A percentile compares a stretch with the other conserved stretches of the same genome.
Evolutionary conservation across 2,797 vertebrate genomes (phyloP).

Genomic region (Balearica regulorum): DNA sequence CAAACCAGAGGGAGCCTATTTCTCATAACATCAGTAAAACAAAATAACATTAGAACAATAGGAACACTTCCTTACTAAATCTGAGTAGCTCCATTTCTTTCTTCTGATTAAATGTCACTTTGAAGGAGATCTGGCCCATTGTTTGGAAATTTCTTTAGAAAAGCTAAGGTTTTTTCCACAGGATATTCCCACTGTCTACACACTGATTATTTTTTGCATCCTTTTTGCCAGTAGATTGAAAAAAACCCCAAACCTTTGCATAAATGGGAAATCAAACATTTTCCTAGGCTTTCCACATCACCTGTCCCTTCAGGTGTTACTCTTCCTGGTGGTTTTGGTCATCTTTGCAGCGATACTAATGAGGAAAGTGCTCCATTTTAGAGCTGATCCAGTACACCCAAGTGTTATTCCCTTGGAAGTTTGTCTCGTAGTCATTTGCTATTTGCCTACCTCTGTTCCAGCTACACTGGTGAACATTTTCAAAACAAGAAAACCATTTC

Average conservation of each 20-base stretch:
- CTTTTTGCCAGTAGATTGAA: background rate
- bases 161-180: background rate
- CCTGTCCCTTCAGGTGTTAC: background rate
- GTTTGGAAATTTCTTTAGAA: slow-evolving; percentile 3
- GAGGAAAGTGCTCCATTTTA: background rate
- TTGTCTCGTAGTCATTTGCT: slow-evolving; percentile 15
- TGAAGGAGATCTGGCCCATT: background rate
- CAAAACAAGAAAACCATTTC: background rate
- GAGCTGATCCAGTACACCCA: background rate
- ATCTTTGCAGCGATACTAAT: background rate
- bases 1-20: background rate
- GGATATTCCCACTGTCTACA: background rate
- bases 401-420: slow-evolving; percentile 23
- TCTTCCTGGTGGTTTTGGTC: background rate
- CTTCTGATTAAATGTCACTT: background rate
- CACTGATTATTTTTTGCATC: background rate
- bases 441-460: slow-evolving; percentile 14
- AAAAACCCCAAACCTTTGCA: background rate
- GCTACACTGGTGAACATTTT: background rate
- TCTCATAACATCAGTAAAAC: slow-evolving; percentile 5
- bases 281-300: slow-evolving; percentile 8
- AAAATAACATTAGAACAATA: slow-evolving; percentile 22
- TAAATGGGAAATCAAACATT: slow-evolving; percentile 20
- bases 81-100: background rate
- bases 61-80: background rate